Percentiles rank a stretch among this genome's conserved stretches.
phyloP scores from a whole-genome alignment of 2,888 invertebrate genomes.

The Perizoma flavofasciatum region DNA sequence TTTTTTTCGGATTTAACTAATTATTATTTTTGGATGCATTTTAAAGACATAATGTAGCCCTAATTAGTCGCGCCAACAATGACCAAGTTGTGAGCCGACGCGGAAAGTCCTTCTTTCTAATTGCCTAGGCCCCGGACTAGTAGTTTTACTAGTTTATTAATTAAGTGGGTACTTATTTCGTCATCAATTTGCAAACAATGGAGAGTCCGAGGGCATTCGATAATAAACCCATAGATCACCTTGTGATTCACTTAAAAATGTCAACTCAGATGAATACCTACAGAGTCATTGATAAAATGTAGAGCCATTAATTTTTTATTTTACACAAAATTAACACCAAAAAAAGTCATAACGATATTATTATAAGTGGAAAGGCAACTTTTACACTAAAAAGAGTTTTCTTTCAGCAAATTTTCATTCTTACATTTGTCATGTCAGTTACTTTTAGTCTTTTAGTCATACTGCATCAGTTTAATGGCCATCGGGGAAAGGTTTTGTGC shows the following conservation, averaged over 20 bases:
- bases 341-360: too few relatives aligned
- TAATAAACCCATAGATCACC: not conserved
- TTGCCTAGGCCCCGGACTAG: not conserved
- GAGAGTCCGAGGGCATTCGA: slow-evolving; percentile 16
- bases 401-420: too few relatives aligned
- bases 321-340: too few relatives aligned
- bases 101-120: slow-evolving; percentile 20
- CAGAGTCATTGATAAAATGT: not conserved
- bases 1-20: too few relatives aligned
- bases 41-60: too few relatives aligned
- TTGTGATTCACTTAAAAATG: not conserved
- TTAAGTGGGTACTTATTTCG: not conserved
- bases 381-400: too few relatives aligned
- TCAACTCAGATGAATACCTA: not conserved
- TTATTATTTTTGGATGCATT: too few relatives aligned
- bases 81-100: slow-evolving; percentile 18
- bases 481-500: too few relatives aligned
- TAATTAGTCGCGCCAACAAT: not conserved
- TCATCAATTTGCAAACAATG: slow-evolving; percentile 33
- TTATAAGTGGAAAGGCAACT: too few relatives aligned
- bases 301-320: not conserved
- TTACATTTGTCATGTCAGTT: too few relatives aligned
- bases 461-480: too few relatives aligned
- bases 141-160: slow-evolving; percentile 9
- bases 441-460: too few relatives aligned